These are phyloP conservation scores for Julus scanicus DNA, from an alignment of 2,888 invertebrate species.

Conservation along the genomic window DNA sequence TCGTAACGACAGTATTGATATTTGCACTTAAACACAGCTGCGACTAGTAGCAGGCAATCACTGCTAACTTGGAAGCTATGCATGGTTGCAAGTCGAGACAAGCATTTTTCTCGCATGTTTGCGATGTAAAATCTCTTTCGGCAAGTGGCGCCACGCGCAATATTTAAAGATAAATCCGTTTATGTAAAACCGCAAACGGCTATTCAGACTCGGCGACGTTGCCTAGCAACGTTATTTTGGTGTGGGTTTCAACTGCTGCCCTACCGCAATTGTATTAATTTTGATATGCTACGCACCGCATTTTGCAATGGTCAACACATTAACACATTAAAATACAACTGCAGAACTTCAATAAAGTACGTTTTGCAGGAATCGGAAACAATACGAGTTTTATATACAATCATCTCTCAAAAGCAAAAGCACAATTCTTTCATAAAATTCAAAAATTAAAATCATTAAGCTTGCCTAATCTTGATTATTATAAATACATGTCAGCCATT, in stretches of 20 bases:
- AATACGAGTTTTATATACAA: not conserved
- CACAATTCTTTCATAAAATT: too few species aligned
- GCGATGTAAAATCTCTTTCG: not conserved
- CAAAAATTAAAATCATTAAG: too few species aligned
- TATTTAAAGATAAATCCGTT: not conserved
- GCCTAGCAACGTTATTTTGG: constrained; percentile 11
- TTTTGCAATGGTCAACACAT: not conserved
- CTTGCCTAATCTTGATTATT: too few species aligned
- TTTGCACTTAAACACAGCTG: not conserved
- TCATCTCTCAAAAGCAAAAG: too few species aligned
- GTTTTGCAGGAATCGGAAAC: not conserved
- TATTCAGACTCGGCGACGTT: not conserved
- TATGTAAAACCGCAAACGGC: constrained; percentile 19
- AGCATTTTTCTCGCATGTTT: not conserved
- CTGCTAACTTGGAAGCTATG: not conserved
- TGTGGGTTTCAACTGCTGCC: not conserved
- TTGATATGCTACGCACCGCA: not conserved
- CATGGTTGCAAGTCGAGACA: not conserved
- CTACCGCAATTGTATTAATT: constrained; percentile 4
- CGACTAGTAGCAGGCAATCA: not conserved
- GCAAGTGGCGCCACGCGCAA: not conserved
- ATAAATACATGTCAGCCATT: too few species aligned
- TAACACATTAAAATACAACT: not conserved
- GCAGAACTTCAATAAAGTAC: not conserved
- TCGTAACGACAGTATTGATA: too few species aligned